Conservation (phyloP, 2,888 invertebrate species). For the Plagodis pulveraria region DNA sequence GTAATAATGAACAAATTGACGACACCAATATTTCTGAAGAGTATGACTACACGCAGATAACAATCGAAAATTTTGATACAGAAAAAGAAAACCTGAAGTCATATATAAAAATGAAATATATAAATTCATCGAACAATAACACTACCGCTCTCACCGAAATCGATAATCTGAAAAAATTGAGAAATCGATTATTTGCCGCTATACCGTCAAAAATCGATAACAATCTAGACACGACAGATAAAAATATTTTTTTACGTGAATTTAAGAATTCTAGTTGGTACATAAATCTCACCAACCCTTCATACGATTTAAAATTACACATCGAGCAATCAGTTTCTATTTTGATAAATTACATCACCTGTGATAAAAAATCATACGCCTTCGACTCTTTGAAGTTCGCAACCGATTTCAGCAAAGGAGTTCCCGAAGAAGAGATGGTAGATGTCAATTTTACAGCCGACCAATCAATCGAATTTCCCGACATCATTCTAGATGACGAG, state of each 20-base stretch:
- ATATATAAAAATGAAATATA: slow-evolving; percentile 52
- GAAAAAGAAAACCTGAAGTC: slow-evolving; percentile 48
- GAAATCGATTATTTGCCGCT: slow-evolving; percentile 37
- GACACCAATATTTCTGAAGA: slow-evolving; percentile 46
- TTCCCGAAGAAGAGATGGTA: slow-evolving; percentile 42
- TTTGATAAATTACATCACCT: too few species aligned
- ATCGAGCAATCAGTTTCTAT: too few species aligned
- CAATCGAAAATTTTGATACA: slow-evolving; percentile 40
- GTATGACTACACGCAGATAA: slow-evolving; percentile 49
- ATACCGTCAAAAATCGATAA: too few species aligned
- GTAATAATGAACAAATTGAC: slow-evolving; percentile 43
- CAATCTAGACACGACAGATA: too few species aligned
- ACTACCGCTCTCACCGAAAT: slow-evolving; percentile 46
- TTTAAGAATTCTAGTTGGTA: too few species aligned
- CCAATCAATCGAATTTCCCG: slow-evolving; percentile 57
- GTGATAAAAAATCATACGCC: too few species aligned
- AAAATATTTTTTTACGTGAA: too few species aligned
- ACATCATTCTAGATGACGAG: slow-evolving; percentile 52
- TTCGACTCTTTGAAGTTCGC: too few species aligned
- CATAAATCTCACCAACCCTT: too few species aligned
- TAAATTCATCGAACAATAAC: slow-evolving; percentile 34
- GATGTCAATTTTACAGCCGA: slow-evolving; percentile 46
- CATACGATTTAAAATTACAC: too few species aligned
- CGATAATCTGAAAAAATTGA: slow-evolving; percentile 44
- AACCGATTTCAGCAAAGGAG: too few species aligned